These are phyloP conservation scores for Callionymus lyra DNA, from an alignment of 2,113 vertebrate species.

Conservation along the genomic window DNA sequence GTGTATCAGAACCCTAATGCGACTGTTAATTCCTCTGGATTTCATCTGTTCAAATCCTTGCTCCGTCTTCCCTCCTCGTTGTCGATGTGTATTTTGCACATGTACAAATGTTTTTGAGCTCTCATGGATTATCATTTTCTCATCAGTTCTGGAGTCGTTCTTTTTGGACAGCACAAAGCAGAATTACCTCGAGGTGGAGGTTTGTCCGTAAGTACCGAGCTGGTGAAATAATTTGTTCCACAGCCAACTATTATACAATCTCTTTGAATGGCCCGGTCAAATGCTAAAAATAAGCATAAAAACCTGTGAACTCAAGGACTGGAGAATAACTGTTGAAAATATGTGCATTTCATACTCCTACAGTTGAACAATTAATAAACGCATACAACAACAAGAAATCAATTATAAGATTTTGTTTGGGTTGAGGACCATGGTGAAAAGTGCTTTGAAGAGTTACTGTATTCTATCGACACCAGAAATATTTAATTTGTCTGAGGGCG, in stretches of 20 bases:
- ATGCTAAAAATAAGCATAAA: no score
- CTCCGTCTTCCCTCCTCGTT: constrained; percentile 6
- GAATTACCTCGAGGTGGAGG: constrained; percentile 87
- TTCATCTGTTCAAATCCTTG: constrained; percentile 8
- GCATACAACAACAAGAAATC: background rate
- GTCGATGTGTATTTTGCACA: no score
- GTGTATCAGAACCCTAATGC: constrained; percentile 7
- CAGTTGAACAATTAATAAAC: no score
- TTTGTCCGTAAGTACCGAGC: constrained; percentile 80
- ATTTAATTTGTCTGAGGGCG: no score
- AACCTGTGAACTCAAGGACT: no score
- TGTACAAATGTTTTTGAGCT: constrained; percentile 1
- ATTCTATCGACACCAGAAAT: no score
- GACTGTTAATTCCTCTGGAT: constrained; percentile 6
- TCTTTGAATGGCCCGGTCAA: no score
- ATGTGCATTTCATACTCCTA: no score
- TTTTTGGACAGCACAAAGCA: constrained; percentile 76
- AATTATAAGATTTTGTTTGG: background rate
- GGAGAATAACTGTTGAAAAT: no score
- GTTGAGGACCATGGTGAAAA: no score
- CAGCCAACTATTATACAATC: background rate
- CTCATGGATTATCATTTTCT: constrained; percentile 4
- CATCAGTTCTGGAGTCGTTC: constrained; percentile 84
- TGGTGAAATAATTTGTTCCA: background rate
- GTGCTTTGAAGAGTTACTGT: no score